Evolutionary conservation across 2,888 invertebrate genomes (phyloP).

Genomic region (Escarpia spicata): DNA sequence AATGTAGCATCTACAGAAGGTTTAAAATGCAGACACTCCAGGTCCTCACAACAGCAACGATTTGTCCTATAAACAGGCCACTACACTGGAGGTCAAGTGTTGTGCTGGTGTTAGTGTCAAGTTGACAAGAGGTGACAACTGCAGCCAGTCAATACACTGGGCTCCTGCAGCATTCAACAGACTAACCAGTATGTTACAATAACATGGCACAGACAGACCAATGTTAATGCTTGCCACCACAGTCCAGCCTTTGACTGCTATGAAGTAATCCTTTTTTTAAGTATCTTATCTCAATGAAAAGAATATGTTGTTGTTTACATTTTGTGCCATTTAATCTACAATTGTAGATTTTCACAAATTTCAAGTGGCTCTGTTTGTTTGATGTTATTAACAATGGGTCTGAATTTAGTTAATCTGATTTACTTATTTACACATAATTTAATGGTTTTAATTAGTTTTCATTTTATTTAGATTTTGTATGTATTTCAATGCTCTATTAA

Average conservation of each 20-base stretch:
- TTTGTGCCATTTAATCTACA: background rate
- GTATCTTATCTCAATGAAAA: background rate
- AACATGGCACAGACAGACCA: background rate
- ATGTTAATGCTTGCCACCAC: background rate
- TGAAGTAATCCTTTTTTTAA: background rate
- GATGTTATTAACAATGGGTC: too few species aligned
- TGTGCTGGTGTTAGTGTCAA: background rate
- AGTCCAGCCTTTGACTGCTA: background rate
- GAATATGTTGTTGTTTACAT: background rate
- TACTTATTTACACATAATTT: too few species aligned
- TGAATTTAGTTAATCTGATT: too few species aligned
- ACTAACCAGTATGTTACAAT: background rate
- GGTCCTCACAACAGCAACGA: background rate
- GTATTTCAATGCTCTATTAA: too few species aligned
- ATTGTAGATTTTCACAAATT: background rate
- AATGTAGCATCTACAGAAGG: too few species aligned
- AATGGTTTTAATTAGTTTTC: too few species aligned
- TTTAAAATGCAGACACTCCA: too few species aligned
- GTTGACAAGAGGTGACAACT: background rate
- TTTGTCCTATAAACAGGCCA: background rate
- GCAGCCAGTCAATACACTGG: background rate
- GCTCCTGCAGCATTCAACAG: background rate
- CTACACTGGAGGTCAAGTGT: background rate
- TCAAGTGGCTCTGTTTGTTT: too few species aligned
- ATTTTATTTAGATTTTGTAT: too few species aligned